A percentile compares a stretch with the other conserved stretches of the same genome.
Conservation (phyloP, 2,113 vertebrate genomes). For the Drymodes brunneopygia region DNA sequence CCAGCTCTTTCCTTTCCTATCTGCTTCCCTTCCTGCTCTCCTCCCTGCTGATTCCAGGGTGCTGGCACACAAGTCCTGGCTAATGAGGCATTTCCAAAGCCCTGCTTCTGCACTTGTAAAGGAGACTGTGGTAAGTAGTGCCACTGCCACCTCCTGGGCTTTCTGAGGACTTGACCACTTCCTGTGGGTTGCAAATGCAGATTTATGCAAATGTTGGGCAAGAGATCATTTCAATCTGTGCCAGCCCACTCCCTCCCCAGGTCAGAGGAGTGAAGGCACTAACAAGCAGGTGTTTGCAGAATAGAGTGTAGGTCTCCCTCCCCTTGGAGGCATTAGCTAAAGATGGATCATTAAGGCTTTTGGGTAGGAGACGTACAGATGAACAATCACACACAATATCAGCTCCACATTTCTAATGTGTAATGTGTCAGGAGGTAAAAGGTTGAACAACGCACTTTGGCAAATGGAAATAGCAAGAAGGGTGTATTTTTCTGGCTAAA, state of each 20-base stretch:
- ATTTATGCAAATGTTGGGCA: background rate
- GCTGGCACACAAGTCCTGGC: background rate
- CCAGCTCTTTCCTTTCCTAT: background rate
- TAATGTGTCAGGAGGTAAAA: background rate
- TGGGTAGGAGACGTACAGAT: background rate
- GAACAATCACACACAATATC: background rate
- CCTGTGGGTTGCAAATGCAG: background rate
- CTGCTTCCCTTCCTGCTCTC: background rate
- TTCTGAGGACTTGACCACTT: background rate
- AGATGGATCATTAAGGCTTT: background rate
- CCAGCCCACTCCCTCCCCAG: background rate
- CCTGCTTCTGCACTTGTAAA: background rate
- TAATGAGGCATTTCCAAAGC: background rate
- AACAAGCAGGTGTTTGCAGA: background rate
- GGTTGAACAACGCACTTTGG: background rate
- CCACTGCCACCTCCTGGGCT: conserved; percentile 40
- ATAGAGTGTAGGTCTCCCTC: background rate
- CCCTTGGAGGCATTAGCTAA: background rate
- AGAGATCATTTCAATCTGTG: background rate
- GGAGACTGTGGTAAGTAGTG: background rate
- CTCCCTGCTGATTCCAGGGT: background rate
- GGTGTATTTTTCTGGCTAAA: background rate
- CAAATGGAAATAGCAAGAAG: background rate
- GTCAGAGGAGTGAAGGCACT: background rate
- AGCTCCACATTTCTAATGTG: background rate